These are phyloP conservation scores for Megalops atlanticus DNA, from an alignment of 2,113 vertebrate genomes.

Conservation along the genomic window DNA sequence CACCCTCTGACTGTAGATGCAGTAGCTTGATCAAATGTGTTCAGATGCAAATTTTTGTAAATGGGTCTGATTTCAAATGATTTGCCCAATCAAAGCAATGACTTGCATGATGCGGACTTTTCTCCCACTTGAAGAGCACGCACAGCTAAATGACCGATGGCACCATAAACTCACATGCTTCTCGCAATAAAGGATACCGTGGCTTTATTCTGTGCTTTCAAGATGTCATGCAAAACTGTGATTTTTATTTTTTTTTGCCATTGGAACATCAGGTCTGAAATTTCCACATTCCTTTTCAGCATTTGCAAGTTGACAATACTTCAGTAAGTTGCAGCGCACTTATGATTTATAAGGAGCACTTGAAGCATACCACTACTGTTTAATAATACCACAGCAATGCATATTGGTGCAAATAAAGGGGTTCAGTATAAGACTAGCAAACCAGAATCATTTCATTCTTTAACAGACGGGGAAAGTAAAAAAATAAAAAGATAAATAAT, in stretches of 20 bases:
- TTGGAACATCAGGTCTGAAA: slow-evolving; percentile 59
- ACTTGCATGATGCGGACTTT: background rate
- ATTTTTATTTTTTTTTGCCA: slow-evolving; percentile 41
- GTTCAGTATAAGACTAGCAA: slow-evolving; percentile 65
- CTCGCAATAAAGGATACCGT: slow-evolving; percentile 47
- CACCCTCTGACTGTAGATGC: background rate
- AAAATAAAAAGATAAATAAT: no score
- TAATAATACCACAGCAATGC: slow-evolving; percentile 70
- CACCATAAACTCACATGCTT: slow-evolving; percentile 51
- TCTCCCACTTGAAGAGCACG: background rate
- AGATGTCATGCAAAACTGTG: slow-evolving; percentile 63
- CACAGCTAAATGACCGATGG: background rate
- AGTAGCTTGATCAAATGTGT: background rate
- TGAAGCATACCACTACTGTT: slow-evolving; percentile 71
- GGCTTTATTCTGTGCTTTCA: slow-evolving; percentile 58
- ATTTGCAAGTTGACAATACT: slow-evolving; percentile 83
- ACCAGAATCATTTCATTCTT: slow-evolving; percentile 73
- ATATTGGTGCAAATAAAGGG: slow-evolving; percentile 64
- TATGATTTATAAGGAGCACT: slow-evolving; percentile 59
- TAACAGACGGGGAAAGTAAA: slow-evolving; percentile 58
- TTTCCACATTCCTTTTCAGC: slow-evolving; percentile 71
- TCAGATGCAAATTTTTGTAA: slow-evolving; percentile 14
- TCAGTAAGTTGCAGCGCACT: slow-evolving; percentile 46
- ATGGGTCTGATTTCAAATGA: background rate
- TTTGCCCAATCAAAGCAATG: slow-evolving; percentile 12